Evolutionary conservation across 92 coral and sea anemone genomes (phyloP).

Genomic region (Epizoanthus rinbou): DNA sequence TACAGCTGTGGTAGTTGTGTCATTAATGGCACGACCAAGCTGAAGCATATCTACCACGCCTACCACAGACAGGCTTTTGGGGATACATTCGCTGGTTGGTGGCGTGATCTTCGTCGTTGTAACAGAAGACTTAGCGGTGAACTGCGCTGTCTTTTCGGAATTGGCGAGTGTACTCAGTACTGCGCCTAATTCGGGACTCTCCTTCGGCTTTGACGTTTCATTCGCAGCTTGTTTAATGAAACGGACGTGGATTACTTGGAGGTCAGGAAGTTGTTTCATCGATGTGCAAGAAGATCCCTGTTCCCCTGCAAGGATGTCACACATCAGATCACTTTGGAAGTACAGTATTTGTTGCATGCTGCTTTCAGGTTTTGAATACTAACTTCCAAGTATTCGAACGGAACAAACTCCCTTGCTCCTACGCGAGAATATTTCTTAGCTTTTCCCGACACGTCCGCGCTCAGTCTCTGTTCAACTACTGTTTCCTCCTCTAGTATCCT

Average conservation of each 20-base stretch:
- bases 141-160: slow-evolving; percentile 24
- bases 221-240: slow-evolving; percentile 35
- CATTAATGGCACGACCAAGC: slow-evolving; percentile 19
- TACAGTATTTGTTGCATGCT: slow-evolving; percentile 56
- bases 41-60: slow-evolving; percentile 1
- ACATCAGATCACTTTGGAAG: slow-evolving; percentile 46
- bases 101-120: background rate
- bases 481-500: slow-evolving; percentile 43
- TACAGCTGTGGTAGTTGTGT: slow-evolving; percentile 21
- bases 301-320: slow-evolving; percentile 56
- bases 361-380: slow-evolving; percentile 45
- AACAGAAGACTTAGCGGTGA: slow-evolving; percentile 15
- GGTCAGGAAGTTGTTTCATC: slow-evolving; percentile 51
- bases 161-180: background rate
- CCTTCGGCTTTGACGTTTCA: slow-evolving; percentile 20
- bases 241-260: slow-evolving; percentile 55
- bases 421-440: slow-evolving; percentile 48
- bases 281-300: slow-evolving; percentile 55
- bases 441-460: slow-evolving; percentile 52
- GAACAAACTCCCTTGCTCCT: slow-evolving; percentile 54
- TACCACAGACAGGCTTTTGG: slow-evolving; percentile 21
- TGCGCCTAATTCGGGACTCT: background rate
- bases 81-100: slow-evolving; percentile 17
- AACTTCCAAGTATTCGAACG: slow-evolving; percentile 45
- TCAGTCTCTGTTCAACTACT: slow-evolving; percentile 51